Evolutionary conservation across 2,888 invertebrate species (phyloP), one percentile per base, ranked within the genome.

Genomic region (Cabera pusaria): DNA sequence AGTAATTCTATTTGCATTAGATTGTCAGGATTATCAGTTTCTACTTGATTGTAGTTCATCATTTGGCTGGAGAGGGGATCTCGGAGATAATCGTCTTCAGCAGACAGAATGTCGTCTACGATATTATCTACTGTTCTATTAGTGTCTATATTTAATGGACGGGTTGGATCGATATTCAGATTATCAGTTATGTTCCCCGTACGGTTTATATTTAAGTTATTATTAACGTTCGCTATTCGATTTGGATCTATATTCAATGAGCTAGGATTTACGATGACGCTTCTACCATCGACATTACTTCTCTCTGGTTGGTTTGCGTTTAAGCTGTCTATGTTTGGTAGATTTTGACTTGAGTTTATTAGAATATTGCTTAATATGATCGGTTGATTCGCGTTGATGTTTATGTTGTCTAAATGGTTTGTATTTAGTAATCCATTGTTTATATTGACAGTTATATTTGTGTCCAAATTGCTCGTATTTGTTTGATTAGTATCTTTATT

Each of bases 71-170:
- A 59, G 66, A 84, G 73, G 0, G 74, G 10, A 3, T 32, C 7
- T 9, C 31, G 20, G 59, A 85, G 62, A 47, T 86, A 87, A 25
- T 87, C 87, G 24, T 86, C 86, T 52, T 87, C 86, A 0, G 80
- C 87, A 1, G 86, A 82, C 0, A 88, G 59, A 12, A 88, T 86
- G 12, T 86, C 86, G 39, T 88, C 85, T 1, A 87, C 86, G 10
- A 88, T 85, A 14, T 80, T 86, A 27, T 87, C 85, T 2, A 77
- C 86, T 0, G 84, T 80, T 37, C 73, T 19, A 11, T 36, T 33
- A 24, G 39, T 8, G 18, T 32, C 21, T 16, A 39, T 16, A 56
- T 28, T 57, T 63, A 14, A 59, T 51, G 21, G 8, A n/a, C 29
- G 29, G 5, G 1, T 29, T 14, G 19, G 20, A 14, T 6, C n/a